Base-by-base conservation (phyloP, 2,797 vertebrate genomes). In the Halcyon chelicuti region DNA sequence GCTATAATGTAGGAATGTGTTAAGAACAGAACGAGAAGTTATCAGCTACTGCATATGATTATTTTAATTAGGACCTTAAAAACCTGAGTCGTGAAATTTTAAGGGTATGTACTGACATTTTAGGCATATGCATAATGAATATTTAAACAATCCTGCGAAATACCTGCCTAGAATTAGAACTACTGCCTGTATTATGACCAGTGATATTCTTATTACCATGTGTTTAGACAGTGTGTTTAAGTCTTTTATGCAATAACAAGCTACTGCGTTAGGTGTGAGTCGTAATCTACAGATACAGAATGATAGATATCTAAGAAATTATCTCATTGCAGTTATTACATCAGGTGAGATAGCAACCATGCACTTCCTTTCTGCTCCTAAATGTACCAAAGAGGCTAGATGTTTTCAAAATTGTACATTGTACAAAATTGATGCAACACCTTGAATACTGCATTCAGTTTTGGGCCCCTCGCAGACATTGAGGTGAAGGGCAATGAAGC, bases 81-180 rank as follows among this genome's bases (percentile, higher is more conserved):
- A 96, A 81, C 28, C 66, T 26, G 7, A 66, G 75, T 25, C 70
- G 39, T 78, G 85, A 92, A 88, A 91, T 95, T 94, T 96, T 88
- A 94, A 86, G 61, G 40, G n/a, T 63, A 66, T n/a, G 55, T 83
- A 68, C 54, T 93, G 94, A 94, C 70, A 81, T 94, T 96, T 96
- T 83, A 93, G 31, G 51, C 31, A 60, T 42, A 63, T 21, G 42
- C 47, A 75, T 83, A 95, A 93, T 73, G 89, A 96, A 94, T 94
- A 94, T 94, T 96, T 94, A 96, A 93, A 91, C 54, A 96, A 67
- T 26, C n/a, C 51, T 46, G 21, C 88, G 66, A 90, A 94, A 75
- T 66, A 80, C 42, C 65, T 84, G 73, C 85, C 82, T 82, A 47
- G 85, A 93, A 94, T 92, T 51, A 91, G 66, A 91, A 94, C 65